Conservation (phyloP, 1,140 invertebrate genomes). For the Drosophila simulans region DNA sequence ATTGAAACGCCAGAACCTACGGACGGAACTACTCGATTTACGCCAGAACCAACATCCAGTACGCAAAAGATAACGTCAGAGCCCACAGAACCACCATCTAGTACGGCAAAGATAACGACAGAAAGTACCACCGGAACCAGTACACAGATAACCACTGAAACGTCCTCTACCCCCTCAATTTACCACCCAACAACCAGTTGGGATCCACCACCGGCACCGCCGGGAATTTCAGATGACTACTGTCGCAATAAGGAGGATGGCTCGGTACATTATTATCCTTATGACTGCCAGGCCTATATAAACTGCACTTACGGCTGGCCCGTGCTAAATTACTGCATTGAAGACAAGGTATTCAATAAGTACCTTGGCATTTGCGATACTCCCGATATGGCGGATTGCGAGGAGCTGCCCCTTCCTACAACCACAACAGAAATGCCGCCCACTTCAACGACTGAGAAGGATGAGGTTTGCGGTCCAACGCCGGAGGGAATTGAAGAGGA, state of each 20-base stretch:
- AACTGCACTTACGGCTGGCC: slow-evolving; percentile 68
- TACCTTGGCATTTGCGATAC: slow-evolving; percentile 63
- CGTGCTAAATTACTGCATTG: slow-evolving; percentile 60
- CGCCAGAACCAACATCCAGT: slow-evolving; percentile 8
- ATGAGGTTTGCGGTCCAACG: slow-evolving; percentile 33
- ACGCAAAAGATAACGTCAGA: not conserved
- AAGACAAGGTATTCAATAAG: slow-evolving; percentile 62
- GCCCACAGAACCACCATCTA: not conserved
- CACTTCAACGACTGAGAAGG: slow-evolving; percentile 32
- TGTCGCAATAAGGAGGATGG: slow-evolving; percentile 41
- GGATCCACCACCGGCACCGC: slow-evolving; percentile 54
- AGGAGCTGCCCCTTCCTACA: slow-evolving; percentile 53
- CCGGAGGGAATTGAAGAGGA: slow-evolving; percentile 38
- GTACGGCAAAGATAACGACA: not conserved
- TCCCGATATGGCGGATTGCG: slow-evolving; percentile 59
- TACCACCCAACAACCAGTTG: slow-evolving; percentile 39
- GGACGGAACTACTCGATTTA: slow-evolving; percentile 28
- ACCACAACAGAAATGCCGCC: slow-evolving; percentile 12
- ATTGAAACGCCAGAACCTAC: slow-evolving; percentile 35
- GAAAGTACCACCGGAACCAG: not conserved
- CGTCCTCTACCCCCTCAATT: slow-evolving; percentile 1
- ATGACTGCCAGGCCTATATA: slow-evolving; percentile 73
- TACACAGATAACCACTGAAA: no score
- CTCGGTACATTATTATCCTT: slow-evolving; percentile 54
- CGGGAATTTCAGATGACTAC: slow-evolving; percentile 42